Percentiles rank a stretch among this genome's conserved stretches.
These are phyloP conservation scores for Piliocolobus tephrosceles DNA, from an alignment of 2,113 vertebrate genomes.

Conservation along the genomic window DNA sequence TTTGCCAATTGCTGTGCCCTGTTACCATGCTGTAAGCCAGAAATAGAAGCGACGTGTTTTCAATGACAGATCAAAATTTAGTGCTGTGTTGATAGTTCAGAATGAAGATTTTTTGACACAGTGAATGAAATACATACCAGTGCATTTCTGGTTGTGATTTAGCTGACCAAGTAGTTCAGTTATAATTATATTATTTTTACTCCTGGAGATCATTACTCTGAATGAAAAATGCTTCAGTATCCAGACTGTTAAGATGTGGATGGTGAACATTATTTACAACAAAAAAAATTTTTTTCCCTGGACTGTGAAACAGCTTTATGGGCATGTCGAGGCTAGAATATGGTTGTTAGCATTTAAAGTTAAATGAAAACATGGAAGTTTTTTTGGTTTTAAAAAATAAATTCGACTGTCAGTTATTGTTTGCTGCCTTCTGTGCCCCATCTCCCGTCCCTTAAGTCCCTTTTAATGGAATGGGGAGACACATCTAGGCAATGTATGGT, in stretches of 20 bases:
- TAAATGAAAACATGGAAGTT: constrained; percentile 73
- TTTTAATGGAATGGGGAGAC: neutral
- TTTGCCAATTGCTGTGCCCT: constrained; percentile 35
- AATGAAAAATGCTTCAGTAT: constrained; percentile 80
- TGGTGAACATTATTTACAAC: constrained; percentile 78
- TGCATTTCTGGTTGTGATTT: constrained; percentile 82
- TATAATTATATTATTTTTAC: constrained; percentile 87
- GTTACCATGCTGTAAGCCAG: constrained; percentile 68
- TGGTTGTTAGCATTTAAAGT: constrained; percentile 74
- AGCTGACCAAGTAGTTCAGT: constrained; percentile 77
- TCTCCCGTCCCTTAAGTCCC: constrained; percentile 18
- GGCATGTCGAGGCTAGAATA: constrained; percentile 73
- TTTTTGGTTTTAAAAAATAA: constrained; percentile 57
- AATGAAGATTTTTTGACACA: constrained; percentile 82
- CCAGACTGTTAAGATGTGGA: constrained; percentile 77
- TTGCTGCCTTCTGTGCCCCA: constrained; percentile 19
- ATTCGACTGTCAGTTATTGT: neutral
- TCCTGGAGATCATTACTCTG: constrained; percentile 83
- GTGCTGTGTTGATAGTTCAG: constrained; percentile 79
- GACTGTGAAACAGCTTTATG: constrained; percentile 73
- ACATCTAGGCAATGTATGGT: neutral
- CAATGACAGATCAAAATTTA: constrained; percentile 84
- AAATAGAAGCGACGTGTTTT: constrained; percentile 80
- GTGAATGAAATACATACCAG: constrained; percentile 79
- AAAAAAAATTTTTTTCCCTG: constrained; percentile 70